Evolutionary conservation across 2,888 invertebrate species (phyloP), one percentile per base, ranked within the genome.

Genomic region (Cheilosia impressa): DNA sequence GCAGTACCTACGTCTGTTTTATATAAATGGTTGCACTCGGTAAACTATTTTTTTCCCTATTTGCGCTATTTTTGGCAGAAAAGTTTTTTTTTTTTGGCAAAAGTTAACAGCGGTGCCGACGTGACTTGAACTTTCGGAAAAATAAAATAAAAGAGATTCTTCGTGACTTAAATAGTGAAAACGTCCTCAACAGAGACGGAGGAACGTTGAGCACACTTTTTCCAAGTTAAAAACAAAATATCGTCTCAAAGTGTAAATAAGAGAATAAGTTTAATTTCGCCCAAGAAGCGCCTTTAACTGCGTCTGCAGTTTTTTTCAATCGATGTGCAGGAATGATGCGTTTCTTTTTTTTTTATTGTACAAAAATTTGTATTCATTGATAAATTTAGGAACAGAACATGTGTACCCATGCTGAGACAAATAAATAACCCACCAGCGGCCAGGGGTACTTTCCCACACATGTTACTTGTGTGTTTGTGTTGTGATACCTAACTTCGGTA

Each of bases 141-240:
- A 68, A 68, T 53, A 38, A 55, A 41, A 41, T 17, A 24, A 41
- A 34, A 19, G n/a, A 76, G 31, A 4, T 72, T 72, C 22, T 79
- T 72, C 79, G 79, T 79, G 79, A 79, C 79, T 65, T 31, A 38
- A 72, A 79, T 79, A 72, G 65, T 79, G 60, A 79, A 72, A 79
- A 58, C 43, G 24, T 60, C 69, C 45, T 55, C 45, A 57, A 38
- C 24, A 6, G 19, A 55, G 55, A 68, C 43, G 19, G 34, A 57
- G 27, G 27, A 24, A 43, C 53, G 66, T 66, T 27, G 27, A 53
- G 17, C 31, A 63, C 1, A 50, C 15, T 38, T 22, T 3, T 5
- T 24, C 3, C 17, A 19, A 19, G 10, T 52, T 52, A 27, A 43
- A 27, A 52, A 17, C 5, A 24, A 53, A 52, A 66, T 41, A 41